phyloP scores from a whole-genome alignment of 2,113 vertebrate species.

The Typhlomys cinereus region DNA sequence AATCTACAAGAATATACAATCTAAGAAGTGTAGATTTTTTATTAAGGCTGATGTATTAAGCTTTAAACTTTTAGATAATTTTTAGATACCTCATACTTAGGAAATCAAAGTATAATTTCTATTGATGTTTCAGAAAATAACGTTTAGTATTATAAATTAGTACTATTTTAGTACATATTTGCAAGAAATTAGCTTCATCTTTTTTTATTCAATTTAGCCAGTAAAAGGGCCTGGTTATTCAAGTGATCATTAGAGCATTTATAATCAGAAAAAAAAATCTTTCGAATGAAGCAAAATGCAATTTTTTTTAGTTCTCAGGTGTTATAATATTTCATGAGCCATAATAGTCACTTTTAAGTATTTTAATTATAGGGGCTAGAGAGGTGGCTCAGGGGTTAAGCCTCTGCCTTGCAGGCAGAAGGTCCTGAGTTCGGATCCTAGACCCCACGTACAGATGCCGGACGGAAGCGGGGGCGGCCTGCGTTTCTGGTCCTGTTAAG shows the following conservation, averaged over 20 bases:
- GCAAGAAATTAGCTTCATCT: not conserved
- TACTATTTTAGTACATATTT: not conserved
- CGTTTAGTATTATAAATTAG: not conserved
- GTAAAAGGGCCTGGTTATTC: not conserved
- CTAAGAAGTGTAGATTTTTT: not conserved
- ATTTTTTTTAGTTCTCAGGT: not conserved
- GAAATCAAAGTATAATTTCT: no score
- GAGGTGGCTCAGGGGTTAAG: no score
- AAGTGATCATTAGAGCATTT: not conserved
- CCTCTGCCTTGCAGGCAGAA: no score
- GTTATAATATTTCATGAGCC: not conserved
- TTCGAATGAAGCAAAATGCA: not conserved
- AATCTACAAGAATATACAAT: not conserved
- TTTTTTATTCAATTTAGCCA: not conserved
- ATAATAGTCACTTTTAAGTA: not conserved
- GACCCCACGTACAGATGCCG: no score
- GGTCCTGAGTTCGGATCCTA: no score
- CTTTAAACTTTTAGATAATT: not conserved
- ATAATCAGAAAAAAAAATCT: not conserved
- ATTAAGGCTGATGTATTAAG: not conserved
- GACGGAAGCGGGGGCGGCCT: no score
- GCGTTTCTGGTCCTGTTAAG: no score
- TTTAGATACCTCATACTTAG: no score
- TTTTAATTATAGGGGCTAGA: conserved; percentile 23
- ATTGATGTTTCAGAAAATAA: no score